Conservation (phyloP, 35 echinoderm and acorn worm genomes). For the Stichopus chloronotus region DNA sequence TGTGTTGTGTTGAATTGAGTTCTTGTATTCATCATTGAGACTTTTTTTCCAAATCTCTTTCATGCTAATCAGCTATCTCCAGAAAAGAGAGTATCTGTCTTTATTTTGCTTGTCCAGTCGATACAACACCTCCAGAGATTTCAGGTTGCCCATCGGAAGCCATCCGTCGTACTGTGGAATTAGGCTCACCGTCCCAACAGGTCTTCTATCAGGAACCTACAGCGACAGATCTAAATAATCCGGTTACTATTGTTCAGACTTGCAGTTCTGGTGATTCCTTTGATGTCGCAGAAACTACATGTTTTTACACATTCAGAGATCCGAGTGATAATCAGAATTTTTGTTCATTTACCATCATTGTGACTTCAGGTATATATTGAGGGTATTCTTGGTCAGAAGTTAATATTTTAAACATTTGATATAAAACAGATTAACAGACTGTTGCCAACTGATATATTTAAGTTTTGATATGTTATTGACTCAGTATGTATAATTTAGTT, state of each 20-base stretch:
- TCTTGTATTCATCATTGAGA: too few species aligned
- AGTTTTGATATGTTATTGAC: too few species aligned
- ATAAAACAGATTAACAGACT: too few species aligned
- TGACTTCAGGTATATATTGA: conserved; percentile 6
- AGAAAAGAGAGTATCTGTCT: too few species aligned
- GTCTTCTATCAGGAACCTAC: background rate
- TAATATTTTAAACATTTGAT: background rate
- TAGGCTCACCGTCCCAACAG: background rate
- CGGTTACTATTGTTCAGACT: conserved; percentile 20
- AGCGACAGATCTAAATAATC: background rate
- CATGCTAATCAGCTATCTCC: too few species aligned
- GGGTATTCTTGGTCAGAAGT: background rate
- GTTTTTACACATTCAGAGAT: conserved; percentile 68
- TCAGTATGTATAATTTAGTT: too few species aligned
- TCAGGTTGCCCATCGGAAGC: background rate
- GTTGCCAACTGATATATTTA: too few species aligned
- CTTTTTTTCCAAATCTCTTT: too few species aligned
- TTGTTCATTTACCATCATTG: conserved; percentile 57
- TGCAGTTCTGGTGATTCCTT: conserved; percentile 50
- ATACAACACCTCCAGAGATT: background rate
- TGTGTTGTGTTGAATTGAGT: too few species aligned
- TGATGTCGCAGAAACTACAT: conserved; percentile 44
- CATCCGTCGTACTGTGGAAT: background rate
- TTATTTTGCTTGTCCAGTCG: background rate
- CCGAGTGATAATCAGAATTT: conserved; percentile 27